phyloP scores from a whole-genome alignment of 2,888 invertebrate genomes.

The Carterocephalus palaemon region DNA sequence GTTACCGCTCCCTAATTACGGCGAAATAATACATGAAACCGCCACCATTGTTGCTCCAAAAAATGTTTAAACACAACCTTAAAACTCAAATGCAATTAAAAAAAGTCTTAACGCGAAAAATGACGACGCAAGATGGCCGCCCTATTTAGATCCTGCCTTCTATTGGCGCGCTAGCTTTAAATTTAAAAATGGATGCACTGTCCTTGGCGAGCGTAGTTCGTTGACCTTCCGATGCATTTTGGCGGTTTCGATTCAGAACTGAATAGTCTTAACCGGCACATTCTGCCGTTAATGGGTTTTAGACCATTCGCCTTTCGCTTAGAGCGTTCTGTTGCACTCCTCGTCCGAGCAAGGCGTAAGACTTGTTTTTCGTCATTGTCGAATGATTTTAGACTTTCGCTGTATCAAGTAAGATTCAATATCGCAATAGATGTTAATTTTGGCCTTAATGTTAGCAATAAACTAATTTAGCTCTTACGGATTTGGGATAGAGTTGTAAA shows the following conservation, averaged over 20 bases:
- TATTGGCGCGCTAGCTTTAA: constrained; percentile 76
- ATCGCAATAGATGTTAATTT: constrained; percentile 26
- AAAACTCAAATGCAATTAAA: constrained; percentile 60
- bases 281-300: constrained; percentile 37
- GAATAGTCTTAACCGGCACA: constrained; percentile 49
- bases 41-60: constrained; percentile 62
- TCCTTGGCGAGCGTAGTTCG: constrained; percentile 73
- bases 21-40: constrained; percentile 64
- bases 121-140: constrained; percentile 73
- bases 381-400: constrained; percentile 35
- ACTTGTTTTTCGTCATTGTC: constrained; percentile 29
- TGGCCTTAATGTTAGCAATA: constrained; percentile 23
- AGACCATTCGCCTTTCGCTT: constrained; percentile 39
- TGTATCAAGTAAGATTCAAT: constrained; percentile 32
- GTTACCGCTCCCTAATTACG: constrained; percentile 72
- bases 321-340: constrained; percentile 44
- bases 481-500: constrained; percentile 27
- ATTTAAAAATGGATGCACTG: constrained; percentile 78
- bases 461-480: constrained; percentile 30
- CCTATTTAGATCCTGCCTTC: constrained; percentile 75
- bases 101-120: constrained; percentile 60
- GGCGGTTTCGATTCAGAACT: constrained; percentile 59
- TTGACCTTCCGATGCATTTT: constrained; percentile 78
- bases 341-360: constrained; percentile 29
- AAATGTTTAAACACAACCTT: constrained; percentile 46